Conservation (phyloP, 2,113 vertebrate species). For the Actenoides hombroni region DNA sequence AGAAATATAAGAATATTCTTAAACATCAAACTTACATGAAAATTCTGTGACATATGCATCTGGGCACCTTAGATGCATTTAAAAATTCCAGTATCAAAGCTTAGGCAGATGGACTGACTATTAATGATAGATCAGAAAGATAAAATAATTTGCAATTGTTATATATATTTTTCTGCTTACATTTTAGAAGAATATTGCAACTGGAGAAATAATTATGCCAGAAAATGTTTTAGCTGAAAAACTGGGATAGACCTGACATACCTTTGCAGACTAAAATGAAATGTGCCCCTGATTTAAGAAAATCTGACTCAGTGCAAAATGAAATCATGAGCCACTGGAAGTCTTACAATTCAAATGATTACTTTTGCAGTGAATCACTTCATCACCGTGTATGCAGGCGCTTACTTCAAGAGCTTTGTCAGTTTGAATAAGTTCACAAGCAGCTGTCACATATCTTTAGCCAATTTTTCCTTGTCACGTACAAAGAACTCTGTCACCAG, state of each 20-base stretch:
- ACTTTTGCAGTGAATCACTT: neutral
- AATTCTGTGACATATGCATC: neutral
- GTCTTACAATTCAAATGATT: slow-evolving; percentile 1
- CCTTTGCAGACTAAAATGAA: neutral
- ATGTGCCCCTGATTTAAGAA: neutral
- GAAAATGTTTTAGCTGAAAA: neutral
- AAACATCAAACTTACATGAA: neutral
- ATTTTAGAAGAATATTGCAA: neutral
- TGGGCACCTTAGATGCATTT: neutral
- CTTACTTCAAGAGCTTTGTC: neutral
- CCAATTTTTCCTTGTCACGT: neutral
- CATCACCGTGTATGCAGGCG: neutral
- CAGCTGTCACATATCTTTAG: slow-evolving; percentile 41
- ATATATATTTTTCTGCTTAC: neutral
- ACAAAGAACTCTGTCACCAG: neutral
- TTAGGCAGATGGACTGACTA: neutral
- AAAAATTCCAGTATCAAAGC: neutral
- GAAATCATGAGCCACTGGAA: neutral
- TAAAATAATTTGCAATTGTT: neutral
- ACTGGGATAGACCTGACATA: neutral
- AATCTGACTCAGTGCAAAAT: neutral
- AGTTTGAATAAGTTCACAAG: neutral
- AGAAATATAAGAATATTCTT: neutral
- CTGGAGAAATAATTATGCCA: neutral
- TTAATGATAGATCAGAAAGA: neutral